These are phyloP conservation scores for Drosophila pseudoananassae DNA, from an alignment of 1,140 invertebrate genomes.

Conservation along the genomic window DNA sequence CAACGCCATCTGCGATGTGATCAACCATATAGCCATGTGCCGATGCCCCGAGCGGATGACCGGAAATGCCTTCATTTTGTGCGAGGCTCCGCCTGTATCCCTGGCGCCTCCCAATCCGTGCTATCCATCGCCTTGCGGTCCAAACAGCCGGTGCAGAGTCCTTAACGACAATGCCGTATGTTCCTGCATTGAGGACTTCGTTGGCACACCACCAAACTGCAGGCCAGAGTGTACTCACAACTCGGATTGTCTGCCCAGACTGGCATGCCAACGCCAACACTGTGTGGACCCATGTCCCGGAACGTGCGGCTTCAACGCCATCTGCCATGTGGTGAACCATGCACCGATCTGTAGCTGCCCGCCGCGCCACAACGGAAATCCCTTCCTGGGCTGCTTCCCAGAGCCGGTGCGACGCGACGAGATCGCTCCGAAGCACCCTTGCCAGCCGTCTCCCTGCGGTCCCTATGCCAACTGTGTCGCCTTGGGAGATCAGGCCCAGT, in stretches of 20 bases:
- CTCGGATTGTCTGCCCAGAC: slow-evolving; percentile 91
- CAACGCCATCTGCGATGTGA: slow-evolving; percentile 88
- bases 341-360: slow-evolving; percentile 92
- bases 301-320: slow-evolving; percentile 90
- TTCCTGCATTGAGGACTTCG: slow-evolving; percentile 86
- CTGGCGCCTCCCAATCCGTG: slow-evolving; percentile 85
- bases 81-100: slow-evolving; percentile 67
- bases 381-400: slow-evolving; percentile 89
- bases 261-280: slow-evolving; percentile 91
- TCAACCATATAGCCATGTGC: slow-evolving; percentile 88
- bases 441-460: slow-evolving; percentile 91
- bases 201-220: slow-evolving; percentile 90
- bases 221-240: slow-evolving; percentile 92
- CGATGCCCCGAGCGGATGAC: slow-evolving; percentile 86
- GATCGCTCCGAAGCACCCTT: slow-evolving; percentile 83
- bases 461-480: slow-evolving; percentile 89
- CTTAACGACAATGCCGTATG: slow-evolving; percentile 86
- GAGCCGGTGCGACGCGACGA: slow-evolving; percentile 63
- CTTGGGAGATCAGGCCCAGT: slow-evolving; percentile 87
- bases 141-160: slow-evolving; percentile 85
- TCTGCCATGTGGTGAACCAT: slow-evolving; percentile 92
- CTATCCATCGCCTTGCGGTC: slow-evolving; percentile 87
- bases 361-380: slow-evolving; percentile 91
- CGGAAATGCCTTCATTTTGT: slow-evolving; percentile 80
- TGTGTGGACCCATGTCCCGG: slow-evolving; percentile 89